Percentiles rank a stretch among this genome's conserved stretches.
phyloP scores from a whole-genome alignment of 2,888 invertebrate genomes.

The Pollenia griseotomentosa region DNA sequence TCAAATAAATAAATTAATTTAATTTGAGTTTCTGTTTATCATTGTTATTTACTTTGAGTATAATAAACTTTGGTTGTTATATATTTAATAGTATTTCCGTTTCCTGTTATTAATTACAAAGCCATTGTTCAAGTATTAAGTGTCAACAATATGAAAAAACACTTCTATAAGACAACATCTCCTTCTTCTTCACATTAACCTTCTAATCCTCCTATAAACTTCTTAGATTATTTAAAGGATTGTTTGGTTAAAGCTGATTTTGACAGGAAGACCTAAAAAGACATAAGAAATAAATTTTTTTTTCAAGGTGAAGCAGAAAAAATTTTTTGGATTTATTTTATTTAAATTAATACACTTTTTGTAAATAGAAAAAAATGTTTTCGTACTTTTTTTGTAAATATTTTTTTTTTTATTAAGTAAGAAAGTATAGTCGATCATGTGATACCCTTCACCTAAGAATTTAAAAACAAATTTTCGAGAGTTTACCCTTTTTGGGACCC shows the following conservation, averaged over 20 bases:
- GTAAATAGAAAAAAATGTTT: no score
- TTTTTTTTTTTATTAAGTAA: no score
- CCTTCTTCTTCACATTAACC: no score
- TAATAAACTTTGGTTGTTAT: constrained; percentile 31
- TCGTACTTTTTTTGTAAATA: no score
- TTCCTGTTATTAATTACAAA: constrained; percentile 52
- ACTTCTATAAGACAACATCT: neutral
- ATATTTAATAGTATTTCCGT: constrained; percentile 56
- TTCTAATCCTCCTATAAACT: neutral
- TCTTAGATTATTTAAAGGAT: constrained; percentile 2
- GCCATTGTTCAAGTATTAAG: constrained; percentile 5
- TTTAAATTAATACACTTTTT: no score
- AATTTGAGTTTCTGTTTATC: constrained; percentile 26
- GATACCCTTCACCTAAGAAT: no score
- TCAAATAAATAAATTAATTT: neutral
- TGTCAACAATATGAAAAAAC: neutral
- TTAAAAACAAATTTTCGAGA: no score
- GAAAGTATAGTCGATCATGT: no score
- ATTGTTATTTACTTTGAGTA: constrained; percentile 11
- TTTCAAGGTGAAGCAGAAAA: no score
- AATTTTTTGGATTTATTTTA: no score
- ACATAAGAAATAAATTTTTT: no score
- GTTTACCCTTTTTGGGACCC: no score
- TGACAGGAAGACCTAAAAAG: neutral
- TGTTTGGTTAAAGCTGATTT: neutral